phyloP scores from a whole-genome alignment of 2,888 invertebrate genomes.

The Odontocolon sp. region DNA sequence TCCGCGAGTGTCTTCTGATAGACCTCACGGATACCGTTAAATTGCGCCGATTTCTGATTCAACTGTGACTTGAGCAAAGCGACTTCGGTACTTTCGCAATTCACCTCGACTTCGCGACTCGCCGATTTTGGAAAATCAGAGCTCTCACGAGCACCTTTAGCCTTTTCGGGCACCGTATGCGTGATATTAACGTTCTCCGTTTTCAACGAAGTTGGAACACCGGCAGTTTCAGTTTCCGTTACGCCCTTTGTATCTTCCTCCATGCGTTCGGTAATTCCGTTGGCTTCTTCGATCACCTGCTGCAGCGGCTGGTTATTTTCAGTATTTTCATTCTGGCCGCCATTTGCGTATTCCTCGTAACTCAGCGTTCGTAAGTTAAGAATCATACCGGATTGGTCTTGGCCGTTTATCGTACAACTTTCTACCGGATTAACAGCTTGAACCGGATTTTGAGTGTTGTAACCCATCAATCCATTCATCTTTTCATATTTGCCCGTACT shows the following conservation, averaged over 20 bases:
- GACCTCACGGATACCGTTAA: conserved; percentile 66
- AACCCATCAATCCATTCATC: conserved; percentile 66
- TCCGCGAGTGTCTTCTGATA: conserved; percentile 72
- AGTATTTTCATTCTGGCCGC: conserved; percentile 18
- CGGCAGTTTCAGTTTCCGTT: neutral
- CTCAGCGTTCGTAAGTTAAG: conserved; percentile 68
- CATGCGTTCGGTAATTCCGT: conserved; percentile 6
- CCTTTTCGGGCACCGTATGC: conserved; percentile 60
- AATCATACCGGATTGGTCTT: conserved; percentile 63
- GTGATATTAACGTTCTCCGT: conserved; percentile 61
- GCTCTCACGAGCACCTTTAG: neutral
- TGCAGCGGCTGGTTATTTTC: conserved; percentile 19
- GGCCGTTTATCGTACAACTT: conserved; percentile 63
- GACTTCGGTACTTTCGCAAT: conserved; percentile 13
- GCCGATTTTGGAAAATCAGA: conserved; percentile 25
- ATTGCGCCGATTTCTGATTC: conserved; percentile 63
- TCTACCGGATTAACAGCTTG: conserved; percentile 50
- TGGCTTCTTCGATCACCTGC: conserved; percentile 56
- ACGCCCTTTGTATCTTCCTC: neutral
- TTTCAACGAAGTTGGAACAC: conserved; percentile 32
- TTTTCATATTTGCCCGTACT: conserved; percentile 51
- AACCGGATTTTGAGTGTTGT: conserved; percentile 44
- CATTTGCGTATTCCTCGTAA: conserved; percentile 76
- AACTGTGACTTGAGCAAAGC: conserved; percentile 29
- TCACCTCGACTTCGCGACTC: neutral